Evolutionary conservation across 30 jellyfish, hydroid and myxozoan species (phyloP), one percentile per base, ranked within the genome.

Genomic region (Catostylus mosaicus): DNA sequence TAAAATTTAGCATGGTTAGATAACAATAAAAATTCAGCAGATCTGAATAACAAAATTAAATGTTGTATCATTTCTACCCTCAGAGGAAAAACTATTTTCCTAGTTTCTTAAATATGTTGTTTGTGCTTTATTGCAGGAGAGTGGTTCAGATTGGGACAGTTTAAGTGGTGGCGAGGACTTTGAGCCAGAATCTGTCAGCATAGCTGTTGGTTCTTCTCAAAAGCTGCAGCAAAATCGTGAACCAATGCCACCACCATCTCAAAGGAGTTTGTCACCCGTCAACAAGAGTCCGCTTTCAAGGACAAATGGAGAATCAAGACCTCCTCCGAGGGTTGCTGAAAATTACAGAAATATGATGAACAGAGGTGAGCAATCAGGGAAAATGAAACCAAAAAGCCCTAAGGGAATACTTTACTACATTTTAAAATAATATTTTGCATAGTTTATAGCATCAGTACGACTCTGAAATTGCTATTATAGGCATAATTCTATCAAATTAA

Each of bases 101-200:
- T n/a, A n/a, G n/a, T n/a, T n/a, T 50, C 2, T 50, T 16, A 6
- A 5, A 5, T 4, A 16, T 50, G 63, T 0, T 65, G 26, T 65
- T 65, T 29, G 9, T 29, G 22, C 29, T 56, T 46, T 33, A 24
- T 79, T 60, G 9, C 57, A 82, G 92, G 92, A 82, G 26, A 82
- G 82, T 70, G 85, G 59, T 16, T 82, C 92, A 3, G 92, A 82
- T 56, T 82, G 92, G 92, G 92, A 82, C 69, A 82, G 92, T 47
- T 18, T 82, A 11, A 68, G 83, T 82, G 92, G 92, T 19, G 92
- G 32, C 7, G 92, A 73, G 9, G 92, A 82, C 43, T 4, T 82
- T 5, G 92, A 66, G 45, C 80, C 76, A 5, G 59, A 75, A 52
- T 82, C 92, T 37, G 65, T 68, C 37, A 82, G 92, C 38, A n/a